phyloP scores from a whole-genome alignment of 2,113 vertebrate species.

The Heterocephalus glaber region DNA sequence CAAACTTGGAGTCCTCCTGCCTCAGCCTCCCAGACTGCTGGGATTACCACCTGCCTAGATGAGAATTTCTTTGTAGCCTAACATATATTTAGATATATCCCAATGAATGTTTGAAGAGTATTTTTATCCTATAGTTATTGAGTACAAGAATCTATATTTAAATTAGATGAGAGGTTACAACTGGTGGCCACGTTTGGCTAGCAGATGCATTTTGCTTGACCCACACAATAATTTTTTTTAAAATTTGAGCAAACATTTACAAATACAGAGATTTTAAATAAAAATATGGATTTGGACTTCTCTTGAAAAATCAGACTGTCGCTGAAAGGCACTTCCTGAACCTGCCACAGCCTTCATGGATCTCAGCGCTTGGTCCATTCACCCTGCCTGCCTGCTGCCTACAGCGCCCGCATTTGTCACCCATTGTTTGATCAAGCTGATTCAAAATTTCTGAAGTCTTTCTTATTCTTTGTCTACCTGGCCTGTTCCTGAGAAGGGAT shows the following conservation, averaged over 20 bases:
- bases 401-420: not conserved
- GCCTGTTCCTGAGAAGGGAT: not conserved
- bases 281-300: not conserved
- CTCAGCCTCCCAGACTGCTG: not conserved
- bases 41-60: not conserved
- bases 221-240: not conserved
- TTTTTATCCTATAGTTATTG: not conserved
- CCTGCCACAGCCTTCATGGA: not conserved
- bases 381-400: not conserved
- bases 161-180: not conserved
- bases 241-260: not conserved
- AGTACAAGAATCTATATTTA: not conserved
- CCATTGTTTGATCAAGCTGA: not conserved
- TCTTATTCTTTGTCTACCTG: not conserved
- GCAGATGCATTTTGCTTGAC: not conserved
- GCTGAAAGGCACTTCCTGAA: not conserved
- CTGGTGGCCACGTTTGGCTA: not conserved
- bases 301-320: not conserved
- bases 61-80: not conserved
- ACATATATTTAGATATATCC: not conserved
- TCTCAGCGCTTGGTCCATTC: not conserved
- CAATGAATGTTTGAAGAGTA: not conserved
- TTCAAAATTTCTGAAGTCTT: not conserved
- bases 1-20: not conserved
- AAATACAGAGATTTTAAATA: constrained; percentile 34